Evolutionary conservation across 2,888 invertebrate genomes (phyloP), one percentile per base, ranked within the genome.

Genomic region (Argyresthia albistria): DNA sequence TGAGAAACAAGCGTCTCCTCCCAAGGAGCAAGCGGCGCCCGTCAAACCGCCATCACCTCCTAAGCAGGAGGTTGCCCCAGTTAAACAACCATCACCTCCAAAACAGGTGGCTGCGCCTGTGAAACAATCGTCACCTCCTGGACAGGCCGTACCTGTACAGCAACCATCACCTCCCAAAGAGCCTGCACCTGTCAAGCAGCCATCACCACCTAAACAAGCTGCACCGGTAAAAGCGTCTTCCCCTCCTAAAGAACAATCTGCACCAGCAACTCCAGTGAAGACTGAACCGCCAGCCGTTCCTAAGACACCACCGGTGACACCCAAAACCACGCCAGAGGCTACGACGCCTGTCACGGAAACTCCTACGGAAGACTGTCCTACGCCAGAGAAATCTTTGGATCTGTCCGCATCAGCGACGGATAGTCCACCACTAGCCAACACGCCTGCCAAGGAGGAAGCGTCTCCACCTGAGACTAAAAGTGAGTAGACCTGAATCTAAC

Each of bases 381-480:
- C 67, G 42, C 66, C 71, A 3, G 60, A 64, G 51, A 67, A 65
- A 53, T 53, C 57, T 46, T 46, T 54, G 14, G 58, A 59, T 8
- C 54, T 49, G 8, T 50, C 58, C 2, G 53, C 57, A 4, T 56
- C 63, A 16, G 58, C 67, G 11, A 59, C 66, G n/a, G 86, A 86
- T 57, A 86, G 87, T 56, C 84, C 82, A 16, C 84, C 87, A 1
- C 64, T 87, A 52, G 84, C 76, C 52, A 67, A 73, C 60, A 84
- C 86, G 10, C 84, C 88, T 50, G 73, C 81, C 54, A 80, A 80
- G 58, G 86, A 83, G 60, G 76, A 73, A 53, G 66, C 67, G 1
- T 70, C 78, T 54, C 64, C 63, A 16, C 72, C 80, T 11, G 74
- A 73, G 59, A 75, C 80, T 57, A 86, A 86, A 84, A 74, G 87